phyloP scores from a whole-genome alignment of 2,113 vertebrate species.

The Stegostoma tigrinum region DNA sequence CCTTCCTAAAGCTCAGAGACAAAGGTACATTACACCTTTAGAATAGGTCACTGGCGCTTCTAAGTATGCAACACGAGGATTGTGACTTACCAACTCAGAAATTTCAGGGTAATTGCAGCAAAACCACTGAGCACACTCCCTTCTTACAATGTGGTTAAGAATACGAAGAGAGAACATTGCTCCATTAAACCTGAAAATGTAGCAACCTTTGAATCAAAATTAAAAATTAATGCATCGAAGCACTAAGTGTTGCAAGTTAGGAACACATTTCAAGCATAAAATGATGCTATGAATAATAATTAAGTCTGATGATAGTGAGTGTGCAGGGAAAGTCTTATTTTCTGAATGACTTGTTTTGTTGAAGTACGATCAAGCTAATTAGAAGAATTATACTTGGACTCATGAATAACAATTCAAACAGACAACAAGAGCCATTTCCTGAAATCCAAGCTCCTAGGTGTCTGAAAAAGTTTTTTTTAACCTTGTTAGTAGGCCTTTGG shows the following conservation, averaged over 20 bases:
- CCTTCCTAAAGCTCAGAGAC: background rate
- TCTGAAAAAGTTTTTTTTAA: background rate
- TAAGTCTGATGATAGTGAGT: background rate
- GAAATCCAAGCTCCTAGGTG: background rate
- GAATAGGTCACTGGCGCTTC: background rate
- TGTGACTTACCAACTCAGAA: background rate
- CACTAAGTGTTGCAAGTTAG: background rate
- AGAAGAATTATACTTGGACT: background rate
- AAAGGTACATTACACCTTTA: too few relatives aligned
- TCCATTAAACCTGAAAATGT: background rate
- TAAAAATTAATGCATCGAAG: background rate
- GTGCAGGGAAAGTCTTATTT: conserved; percentile 1
- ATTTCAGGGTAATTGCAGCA: background rate
- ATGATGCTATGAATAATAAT: background rate
- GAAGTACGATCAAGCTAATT: background rate
- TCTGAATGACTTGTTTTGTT: conserved; percentile 10
- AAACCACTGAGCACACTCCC: too few relatives aligned
- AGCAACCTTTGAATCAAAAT: background rate
- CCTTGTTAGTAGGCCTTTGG: background rate
- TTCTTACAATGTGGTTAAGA: background rate
- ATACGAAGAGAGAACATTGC: background rate
- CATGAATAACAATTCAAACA: conserved; percentile 9
- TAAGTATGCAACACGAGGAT: too few relatives aligned
- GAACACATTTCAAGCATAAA: background rate
- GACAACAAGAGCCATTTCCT: background rate